phyloP scores from a whole-genome alignment of 1,140 invertebrate genomes.

The Ceratosolen solmsi region DNA sequence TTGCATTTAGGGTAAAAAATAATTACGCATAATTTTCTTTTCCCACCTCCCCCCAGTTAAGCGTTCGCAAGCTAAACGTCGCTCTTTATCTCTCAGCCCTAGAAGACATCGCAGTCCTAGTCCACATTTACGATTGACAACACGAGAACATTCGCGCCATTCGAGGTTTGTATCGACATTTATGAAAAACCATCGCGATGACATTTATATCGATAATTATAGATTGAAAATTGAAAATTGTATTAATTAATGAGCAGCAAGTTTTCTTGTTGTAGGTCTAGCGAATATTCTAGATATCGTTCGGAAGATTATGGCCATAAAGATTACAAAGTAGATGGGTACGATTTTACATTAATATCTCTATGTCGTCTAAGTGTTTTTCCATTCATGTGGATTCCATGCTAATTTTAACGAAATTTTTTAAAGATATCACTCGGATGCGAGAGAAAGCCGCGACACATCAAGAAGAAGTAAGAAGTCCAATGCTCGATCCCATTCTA shows the following conservation, averaged over 20 bases:
- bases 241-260: too few relatives aligned
- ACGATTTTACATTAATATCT: background rate
- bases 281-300: background rate
- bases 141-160: background rate
- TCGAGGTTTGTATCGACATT: slow-evolving; percentile 23
- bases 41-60: too few relatives aligned
- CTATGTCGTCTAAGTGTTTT: too few relatives aligned
- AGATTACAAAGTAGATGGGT: slow-evolving; percentile 16
- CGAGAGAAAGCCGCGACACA: background rate
- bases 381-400: too few relatives aligned
- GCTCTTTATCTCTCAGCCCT: slow-evolving; percentile 22
- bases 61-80: slow-evolving; percentile 6
- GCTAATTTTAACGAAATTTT: background rate
- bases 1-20: background rate
- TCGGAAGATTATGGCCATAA: slow-evolving; percentile 22
- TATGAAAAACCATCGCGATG: too few relatives aligned
- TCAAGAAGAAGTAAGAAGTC: slow-evolving; percentile 15
- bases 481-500: slow-evolving; percentile 10
- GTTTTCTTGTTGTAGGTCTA: slow-evolving; percentile 2
- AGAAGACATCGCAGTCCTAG: slow-evolving; percentile 27
- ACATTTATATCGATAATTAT: background rate
- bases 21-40: background rate
- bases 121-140: background rate
- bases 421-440: slow-evolving; percentile 17
- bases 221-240: too few relatives aligned